Percentiles rank a stretch among this genome's conserved stretches.
phyloP scores from a whole-genome alignment of 2,888 invertebrate genomes.

The Steinernema scapterisci region DNA sequence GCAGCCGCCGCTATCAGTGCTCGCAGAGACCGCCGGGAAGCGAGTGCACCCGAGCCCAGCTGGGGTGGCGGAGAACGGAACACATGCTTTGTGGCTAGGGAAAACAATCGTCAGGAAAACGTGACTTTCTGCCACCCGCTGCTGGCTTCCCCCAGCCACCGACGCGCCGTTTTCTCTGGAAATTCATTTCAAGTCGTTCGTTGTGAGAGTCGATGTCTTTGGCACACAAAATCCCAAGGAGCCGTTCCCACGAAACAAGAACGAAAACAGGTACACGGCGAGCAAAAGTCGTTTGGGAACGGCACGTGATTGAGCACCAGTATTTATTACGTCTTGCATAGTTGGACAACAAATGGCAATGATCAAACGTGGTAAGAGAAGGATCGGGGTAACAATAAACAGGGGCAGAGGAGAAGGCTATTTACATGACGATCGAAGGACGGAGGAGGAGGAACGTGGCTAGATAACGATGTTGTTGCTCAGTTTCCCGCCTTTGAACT shows the following conservation, averaged over 20 bases:
- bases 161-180: no score
- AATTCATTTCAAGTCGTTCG: no score
- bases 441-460: not conserved
- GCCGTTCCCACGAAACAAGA: no score
- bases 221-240: no score
- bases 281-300: not conserved
- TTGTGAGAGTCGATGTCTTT: no score
- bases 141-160: not conserved
- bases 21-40: not conserved
- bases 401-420: not conserved
- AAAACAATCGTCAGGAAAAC: slow-evolving; percentile 18
- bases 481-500: slow-evolving; percentile 34
- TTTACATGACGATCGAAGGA: slow-evolving; percentile 23
- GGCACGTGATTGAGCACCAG: slow-evolving; percentile 5
- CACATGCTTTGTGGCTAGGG: not conserved
- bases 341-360: slow-evolving; percentile 23
- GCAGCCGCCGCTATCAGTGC: slow-evolving; percentile 3
- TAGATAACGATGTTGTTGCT: slow-evolving; percentile 18
- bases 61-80: not conserved
- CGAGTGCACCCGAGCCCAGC: not conserved
- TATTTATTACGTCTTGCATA: slow-evolving; percentile 29
- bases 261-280: no score
- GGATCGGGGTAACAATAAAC: not conserved
- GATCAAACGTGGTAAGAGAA: not conserved
- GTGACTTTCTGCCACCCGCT: slow-evolving; percentile 3